phyloP scores from a whole-genome alignment of 2,888 invertebrate genomes.

The Omphaloscelis lunosa region DNA sequence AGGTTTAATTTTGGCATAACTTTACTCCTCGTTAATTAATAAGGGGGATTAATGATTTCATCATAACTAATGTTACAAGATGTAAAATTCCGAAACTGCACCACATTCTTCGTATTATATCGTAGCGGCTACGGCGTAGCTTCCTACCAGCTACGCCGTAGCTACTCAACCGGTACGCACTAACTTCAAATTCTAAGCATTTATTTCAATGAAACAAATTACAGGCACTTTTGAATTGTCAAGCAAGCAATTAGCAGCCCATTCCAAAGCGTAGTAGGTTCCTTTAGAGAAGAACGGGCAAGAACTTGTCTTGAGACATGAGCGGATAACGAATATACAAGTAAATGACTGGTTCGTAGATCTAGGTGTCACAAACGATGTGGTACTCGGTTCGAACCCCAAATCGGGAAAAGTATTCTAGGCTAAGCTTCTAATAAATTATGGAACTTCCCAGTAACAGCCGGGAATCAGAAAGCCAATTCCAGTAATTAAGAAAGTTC shows the following conservation, averaged over 20 bases:
- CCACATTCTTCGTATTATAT: background rate
- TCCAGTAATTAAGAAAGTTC: no score
- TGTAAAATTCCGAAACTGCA: background rate
- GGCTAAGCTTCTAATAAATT: no score
- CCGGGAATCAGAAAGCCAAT: background rate
- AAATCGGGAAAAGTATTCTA: no score
- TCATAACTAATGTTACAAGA: background rate
- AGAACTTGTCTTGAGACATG: background rate
- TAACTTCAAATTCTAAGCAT: background rate
- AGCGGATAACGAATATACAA: background rate
- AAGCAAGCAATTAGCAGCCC: background rate
- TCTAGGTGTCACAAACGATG: background rate
- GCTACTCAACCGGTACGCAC: background rate
- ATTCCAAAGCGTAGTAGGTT: background rate
- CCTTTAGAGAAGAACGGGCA: no score
- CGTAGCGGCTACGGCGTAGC: conserved; percentile 26
- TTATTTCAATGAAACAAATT: background rate
- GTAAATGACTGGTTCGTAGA: background rate
- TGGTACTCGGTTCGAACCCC: background rate
- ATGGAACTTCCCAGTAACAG: background rate
- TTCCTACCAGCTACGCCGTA: background rate
- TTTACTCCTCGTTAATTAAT: background rate
- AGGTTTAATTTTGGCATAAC: background rate
- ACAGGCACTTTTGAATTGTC: background rate
- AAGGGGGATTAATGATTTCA: no score